These are phyloP conservation scores for Notarius lentiginosus DNA, from an alignment of 2,113 vertebrate genomes.

Conservation along the genomic window DNA sequence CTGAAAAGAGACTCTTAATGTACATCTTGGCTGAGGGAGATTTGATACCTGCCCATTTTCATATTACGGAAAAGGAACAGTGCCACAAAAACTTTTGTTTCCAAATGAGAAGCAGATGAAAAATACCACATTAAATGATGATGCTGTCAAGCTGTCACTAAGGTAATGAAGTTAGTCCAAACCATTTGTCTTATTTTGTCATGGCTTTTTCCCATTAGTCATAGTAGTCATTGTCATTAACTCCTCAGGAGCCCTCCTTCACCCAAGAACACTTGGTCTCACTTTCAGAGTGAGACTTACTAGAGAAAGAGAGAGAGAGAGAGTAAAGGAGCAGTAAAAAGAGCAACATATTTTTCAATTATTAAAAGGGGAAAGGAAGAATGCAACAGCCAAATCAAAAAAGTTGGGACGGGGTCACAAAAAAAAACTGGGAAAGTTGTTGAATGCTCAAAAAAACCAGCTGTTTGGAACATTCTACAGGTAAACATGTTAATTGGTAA, in stretches of 20 bases:
- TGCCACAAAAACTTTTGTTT: slow-evolving; percentile 61
- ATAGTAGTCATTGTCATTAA: slow-evolving; percentile 70
- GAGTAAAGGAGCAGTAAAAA: neutral
- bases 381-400: neutral
- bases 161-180: slow-evolving; percentile 79
- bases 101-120: slow-evolving; percentile 74
- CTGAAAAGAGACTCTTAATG: slow-evolving; percentile 49
- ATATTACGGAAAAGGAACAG: slow-evolving; percentile 61
- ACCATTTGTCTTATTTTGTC: slow-evolving; percentile 81
- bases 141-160: slow-evolving; percentile 74
- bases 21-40: slow-evolving; percentile 56
- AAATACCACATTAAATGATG: slow-evolving; percentile 74
- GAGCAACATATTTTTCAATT: neutral
- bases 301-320: slow-evolving; percentile 28
- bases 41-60: slow-evolving; percentile 61
- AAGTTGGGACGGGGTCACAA: too few species aligned
- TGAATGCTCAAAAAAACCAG: too few species aligned
- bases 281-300: slow-evolving; percentile 48
- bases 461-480: too few species aligned
- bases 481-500: too few species aligned
- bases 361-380: neutral
- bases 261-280: slow-evolving; percentile 74
- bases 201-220: slow-evolving; percentile 76
- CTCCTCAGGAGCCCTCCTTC: slow-evolving; percentile 71
- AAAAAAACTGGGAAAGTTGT: too few species aligned